Evolutionary conservation across 2,888 invertebrate species (phyloP).

Genomic region (Caenorhabditis uteleia): DNA sequence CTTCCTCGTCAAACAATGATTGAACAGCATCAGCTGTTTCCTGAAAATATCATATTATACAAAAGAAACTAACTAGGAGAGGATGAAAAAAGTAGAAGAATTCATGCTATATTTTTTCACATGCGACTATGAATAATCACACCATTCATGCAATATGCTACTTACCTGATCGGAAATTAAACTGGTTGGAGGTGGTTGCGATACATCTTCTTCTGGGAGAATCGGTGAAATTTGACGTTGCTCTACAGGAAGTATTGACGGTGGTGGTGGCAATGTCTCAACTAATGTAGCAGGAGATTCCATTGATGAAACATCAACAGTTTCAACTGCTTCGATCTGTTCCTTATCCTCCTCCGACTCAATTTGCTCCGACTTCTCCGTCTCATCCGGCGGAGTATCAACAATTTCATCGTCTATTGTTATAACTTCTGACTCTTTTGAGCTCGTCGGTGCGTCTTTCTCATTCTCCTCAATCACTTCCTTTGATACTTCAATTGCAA

Average conservation of each 20-base stretch:
- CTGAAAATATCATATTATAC: conserved; percentile 13
- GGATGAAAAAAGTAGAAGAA: background rate
- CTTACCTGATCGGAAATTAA: conserved; percentile 33
- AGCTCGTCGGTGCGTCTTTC: background rate
- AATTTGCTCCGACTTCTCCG: background rate
- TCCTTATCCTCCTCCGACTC: background rate
- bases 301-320: too few relatives aligned
- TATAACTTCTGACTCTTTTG: background rate
- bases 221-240: background rate
- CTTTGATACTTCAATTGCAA: too few relatives aligned
- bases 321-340: too few relatives aligned
- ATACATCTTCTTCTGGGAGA: too few relatives aligned
- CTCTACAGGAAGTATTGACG: background rate
- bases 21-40: conserved; percentile 39
- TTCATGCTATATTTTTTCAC: background rate
- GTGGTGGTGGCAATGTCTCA: background rate
- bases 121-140: background rate
- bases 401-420: background rate
- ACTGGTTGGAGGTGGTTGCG: too few relatives aligned
- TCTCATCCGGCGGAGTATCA: background rate
- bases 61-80: background rate
- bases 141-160: background rate
- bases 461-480: background rate
- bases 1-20: conserved; percentile 48
- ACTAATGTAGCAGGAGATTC: too few relatives aligned